Base-by-base conservation (phyloP, 2,888 invertebrate genomes). In the Thalpophila matura region DNA sequence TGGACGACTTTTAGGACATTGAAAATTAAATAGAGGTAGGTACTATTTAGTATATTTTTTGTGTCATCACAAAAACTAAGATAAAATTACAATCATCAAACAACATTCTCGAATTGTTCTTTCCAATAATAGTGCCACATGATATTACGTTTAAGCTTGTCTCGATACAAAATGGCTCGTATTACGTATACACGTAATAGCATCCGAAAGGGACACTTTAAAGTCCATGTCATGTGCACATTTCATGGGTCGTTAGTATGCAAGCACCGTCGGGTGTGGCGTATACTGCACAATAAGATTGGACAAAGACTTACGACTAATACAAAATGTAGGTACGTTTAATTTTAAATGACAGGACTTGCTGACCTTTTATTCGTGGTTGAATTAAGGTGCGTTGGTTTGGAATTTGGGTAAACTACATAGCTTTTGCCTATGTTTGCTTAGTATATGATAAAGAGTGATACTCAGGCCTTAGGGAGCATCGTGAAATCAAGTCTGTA, bases 171-270 rank as follows among this genome's bases (percentile, higher is more conserved):
- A 62, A 56, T 14, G 16, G 42, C 33, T 63, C 51, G 51, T 24
- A 62, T 59, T 71, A 65, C 72, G 49, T 60, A 71, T 77, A 59
- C 54, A 58, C 79, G 80, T 81, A 83, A 83, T 82, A 69, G 64
- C 58, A 59, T 61, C 73, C 58, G 70, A 67, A 74, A 55, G 69
- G 70, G 72, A 82, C 80, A 81, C 81, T 81, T 77, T 74, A 85
- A 85, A 80, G 82, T 79, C 76, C 74, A 73, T 76, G 77, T 75
- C 81, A 82, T 73, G 79, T 68, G 74, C 60, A 80, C 76, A 79
- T 80, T 83, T 81, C 80, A 77, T 74, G 78, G 73, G 67, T 87
- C 77, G 82, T 89, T 89, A 85, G 86, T 87, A 90, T 89, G 83
- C 86, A 74, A 65, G 51, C 42, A 57, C 57, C 63, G 76, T 72